Conservation (phyloP, 2,113 vertebrate genomes). For the Rhipidura dahli region DNA sequence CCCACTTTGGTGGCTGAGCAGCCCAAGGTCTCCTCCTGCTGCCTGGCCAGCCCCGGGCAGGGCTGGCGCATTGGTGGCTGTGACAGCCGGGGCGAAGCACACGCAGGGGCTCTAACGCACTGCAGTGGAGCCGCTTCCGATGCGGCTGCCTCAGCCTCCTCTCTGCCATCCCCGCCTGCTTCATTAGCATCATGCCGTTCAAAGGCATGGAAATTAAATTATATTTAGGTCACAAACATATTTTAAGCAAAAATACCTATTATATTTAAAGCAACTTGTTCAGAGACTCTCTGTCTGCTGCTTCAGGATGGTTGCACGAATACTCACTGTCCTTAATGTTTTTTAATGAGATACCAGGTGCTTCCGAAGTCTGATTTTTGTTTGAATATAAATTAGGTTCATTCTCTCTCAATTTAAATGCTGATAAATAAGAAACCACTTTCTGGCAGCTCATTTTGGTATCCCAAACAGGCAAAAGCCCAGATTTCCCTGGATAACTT, state of each 20-base stretch:
- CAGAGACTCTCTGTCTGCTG: conserved; percentile 27
- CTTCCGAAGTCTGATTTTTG: background rate
- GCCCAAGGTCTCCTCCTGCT: background rate
- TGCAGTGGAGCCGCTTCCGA: background rate
- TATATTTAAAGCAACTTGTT: conserved; percentile 60
- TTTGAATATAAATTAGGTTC: background rate
- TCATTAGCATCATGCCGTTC: conserved; percentile 63
- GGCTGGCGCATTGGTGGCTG: background rate
- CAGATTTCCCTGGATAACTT: background rate
- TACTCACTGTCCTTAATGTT: background rate
- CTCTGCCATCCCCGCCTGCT: conserved; percentile 43
- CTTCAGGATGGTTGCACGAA: background rate
- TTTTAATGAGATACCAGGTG: background rate
- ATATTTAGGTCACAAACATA: conserved; percentile 70
- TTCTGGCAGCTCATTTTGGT: background rate
- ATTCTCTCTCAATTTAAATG: background rate
- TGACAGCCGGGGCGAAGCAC: background rate
- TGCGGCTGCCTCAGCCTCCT: conserved; percentile 61
- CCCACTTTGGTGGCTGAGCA: background rate
- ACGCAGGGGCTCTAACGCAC: background rate
- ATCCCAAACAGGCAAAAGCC: background rate
- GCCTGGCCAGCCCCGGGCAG: background rate
- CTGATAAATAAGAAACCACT: background rate
- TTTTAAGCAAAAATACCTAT: conserved; percentile 61
- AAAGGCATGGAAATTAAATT: conserved; percentile 70